Evolutionary conservation across 2,888 invertebrate species (phyloP).

Genomic region (Lasioglossum zephyrum): DNA sequence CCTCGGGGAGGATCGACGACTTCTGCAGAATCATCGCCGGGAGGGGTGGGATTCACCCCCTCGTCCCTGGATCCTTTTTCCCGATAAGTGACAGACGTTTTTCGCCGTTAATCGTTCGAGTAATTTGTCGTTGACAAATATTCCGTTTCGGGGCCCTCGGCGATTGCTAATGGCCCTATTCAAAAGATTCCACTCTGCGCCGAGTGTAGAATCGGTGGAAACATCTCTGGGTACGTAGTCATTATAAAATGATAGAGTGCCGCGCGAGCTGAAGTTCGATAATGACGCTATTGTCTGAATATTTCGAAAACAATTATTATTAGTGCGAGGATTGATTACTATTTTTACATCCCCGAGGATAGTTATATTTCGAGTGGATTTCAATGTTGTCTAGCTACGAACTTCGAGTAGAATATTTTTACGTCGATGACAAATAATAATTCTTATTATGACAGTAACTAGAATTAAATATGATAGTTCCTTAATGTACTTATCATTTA

Average conservation of each 20-base stretch:
- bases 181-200: neutral
- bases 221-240: neutral
- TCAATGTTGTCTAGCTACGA: neutral
- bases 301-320: neutral
- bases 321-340: neutral
- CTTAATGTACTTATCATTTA: neutral
- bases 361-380: neutral
- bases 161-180: conserved; percentile 11
- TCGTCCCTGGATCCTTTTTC: conserved; percentile 27
- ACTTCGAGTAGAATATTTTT: neutral
- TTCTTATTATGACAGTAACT: too few species aligned
- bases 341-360: neutral
- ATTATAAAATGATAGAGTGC: neutral
- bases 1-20: conserved; percentile 65
- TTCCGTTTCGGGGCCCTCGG: neutral
- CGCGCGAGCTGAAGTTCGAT: neutral
- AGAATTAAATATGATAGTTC: neutral
- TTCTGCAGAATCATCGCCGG: conserved; percentile 64
- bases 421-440: too few species aligned
- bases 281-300: neutral
- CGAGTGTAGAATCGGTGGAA: neutral
- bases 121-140: conserved; percentile 56
- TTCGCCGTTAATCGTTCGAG: conserved; percentile 60
- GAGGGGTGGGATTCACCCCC: conserved; percentile 45
- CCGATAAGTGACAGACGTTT: conserved; percentile 60